phyloP scores from a whole-genome alignment of 23 tunicate genomes.

The Oikopleura dioica region DNA sequence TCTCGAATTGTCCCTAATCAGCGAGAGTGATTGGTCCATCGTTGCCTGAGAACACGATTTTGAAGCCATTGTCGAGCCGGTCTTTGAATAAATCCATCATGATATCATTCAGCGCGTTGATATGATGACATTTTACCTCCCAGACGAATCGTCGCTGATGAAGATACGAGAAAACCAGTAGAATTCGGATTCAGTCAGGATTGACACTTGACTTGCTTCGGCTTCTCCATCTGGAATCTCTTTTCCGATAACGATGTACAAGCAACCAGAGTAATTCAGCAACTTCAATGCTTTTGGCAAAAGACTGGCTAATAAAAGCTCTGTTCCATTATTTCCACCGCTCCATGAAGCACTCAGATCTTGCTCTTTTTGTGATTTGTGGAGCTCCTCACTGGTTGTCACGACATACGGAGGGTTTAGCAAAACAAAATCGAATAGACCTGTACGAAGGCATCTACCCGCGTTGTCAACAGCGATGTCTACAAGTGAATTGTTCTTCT shows the following conservation, averaged over 20 bases:
- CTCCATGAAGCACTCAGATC: neutral
- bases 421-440: neutral
- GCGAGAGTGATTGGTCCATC: neutral
- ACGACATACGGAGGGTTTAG: constrained; percentile 7
- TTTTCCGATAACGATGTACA: no score
- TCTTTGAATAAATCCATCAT: constrained; percentile 2
- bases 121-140: neutral
- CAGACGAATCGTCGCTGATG: neutral
- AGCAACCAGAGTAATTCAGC: no score
- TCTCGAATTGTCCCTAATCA: neutral
- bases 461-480: neutral
- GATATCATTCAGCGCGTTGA: neutral
- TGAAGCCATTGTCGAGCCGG: neutral
- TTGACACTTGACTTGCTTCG: no score
- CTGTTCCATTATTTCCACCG: constrained; percentile 8
- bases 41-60: neutral
- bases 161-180: neutral
- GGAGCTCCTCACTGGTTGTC: neutral
- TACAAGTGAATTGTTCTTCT: neutral
- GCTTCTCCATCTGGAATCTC: no score
- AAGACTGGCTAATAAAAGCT: neutral
- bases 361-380: neutral
- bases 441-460: neutral
- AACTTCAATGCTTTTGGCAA: neutral
- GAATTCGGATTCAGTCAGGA: no score